phyloP scores from a whole-genome alignment of 2,888 invertebrate species.

The Aleiodes alternator region DNA sequence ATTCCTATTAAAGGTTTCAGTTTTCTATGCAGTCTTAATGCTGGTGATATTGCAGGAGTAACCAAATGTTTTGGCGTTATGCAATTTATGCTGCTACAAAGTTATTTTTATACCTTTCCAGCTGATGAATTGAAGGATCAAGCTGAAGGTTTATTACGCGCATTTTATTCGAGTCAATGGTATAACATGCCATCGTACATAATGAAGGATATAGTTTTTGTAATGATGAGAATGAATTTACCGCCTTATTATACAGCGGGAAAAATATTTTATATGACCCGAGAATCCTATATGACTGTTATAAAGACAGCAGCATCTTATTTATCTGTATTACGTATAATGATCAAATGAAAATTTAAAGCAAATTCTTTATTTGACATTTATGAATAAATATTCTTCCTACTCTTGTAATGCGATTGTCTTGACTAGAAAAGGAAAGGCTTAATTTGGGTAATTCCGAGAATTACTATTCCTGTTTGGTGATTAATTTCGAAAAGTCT shows the following conservation, averaged over 20 bases:
- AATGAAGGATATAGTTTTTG: slow-evolving; percentile 58
- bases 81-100: slow-evolving; percentile 57
- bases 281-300: slow-evolving; percentile 55
- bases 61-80: slow-evolving; percentile 53
- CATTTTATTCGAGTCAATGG: slow-evolving; percentile 60
- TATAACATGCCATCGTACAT: slow-evolving; percentile 56
- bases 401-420: background rate
- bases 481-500: background rate
- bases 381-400: slow-evolving; percentile 17
- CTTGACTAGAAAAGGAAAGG: no score
- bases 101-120: slow-evolving; percentile 60
- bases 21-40: slow-evolving; percentile 54
- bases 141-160: slow-evolving; percentile 55
- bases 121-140: slow-evolving; percentile 61
- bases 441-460: no score
- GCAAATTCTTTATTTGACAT: background rate
- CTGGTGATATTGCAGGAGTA: slow-evolving; percentile 47
- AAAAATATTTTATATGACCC: slow-evolving; percentile 58
- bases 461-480: background rate
- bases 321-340: slow-evolving; percentile 57
- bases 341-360: slow-evolving; percentile 46
- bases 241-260: slow-evolving; percentile 58
- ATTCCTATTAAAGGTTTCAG: slow-evolving; percentile 56
- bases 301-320: slow-evolving; percentile 59
- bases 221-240: slow-evolving; percentile 60